phyloP scores from a whole-genome alignment of 2,888 invertebrate genomes.

The Clepsis dumicolana region DNA sequence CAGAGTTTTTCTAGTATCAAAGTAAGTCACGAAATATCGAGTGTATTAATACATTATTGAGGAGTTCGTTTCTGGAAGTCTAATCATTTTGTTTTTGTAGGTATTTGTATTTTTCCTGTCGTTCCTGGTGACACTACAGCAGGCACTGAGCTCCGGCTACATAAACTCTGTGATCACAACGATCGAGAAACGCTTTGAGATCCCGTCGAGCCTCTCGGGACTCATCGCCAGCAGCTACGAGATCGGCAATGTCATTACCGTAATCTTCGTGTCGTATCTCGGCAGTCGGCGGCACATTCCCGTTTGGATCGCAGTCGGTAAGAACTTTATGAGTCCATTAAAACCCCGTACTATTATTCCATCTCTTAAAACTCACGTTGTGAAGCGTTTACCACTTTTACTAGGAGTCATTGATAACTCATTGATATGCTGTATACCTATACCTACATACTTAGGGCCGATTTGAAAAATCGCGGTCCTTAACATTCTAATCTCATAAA shows the following conservation, averaged over 20 bases:
- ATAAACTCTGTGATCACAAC: slow-evolving; percentile 98
- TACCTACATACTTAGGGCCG: too few species aligned
- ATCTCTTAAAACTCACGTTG: neutral
- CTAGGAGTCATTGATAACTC: too few species aligned
- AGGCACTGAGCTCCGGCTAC: slow-evolving; percentile 96
- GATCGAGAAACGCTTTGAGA: slow-evolving; percentile 97
- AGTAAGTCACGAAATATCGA: slow-evolving; percentile 76
- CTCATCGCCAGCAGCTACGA: slow-evolving; percentile 97
- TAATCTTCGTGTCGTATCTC: slow-evolving; percentile 97
- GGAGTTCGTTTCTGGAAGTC: slow-evolving; percentile 11
- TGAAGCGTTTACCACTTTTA: too few species aligned
- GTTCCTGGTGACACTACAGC: slow-evolving; percentile 95
- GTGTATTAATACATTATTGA: neutral
- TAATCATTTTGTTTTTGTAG: slow-evolving; percentile 71
- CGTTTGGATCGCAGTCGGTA: slow-evolving; percentile 97
- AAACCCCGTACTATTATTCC: neutral
- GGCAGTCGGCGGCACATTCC: slow-evolving; percentile 97
- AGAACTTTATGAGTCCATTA: slow-evolving; percentile 54
- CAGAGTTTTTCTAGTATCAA: slow-evolving; percentile 96
- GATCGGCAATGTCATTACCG: slow-evolving; percentile 97
- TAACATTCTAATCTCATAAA: too few species aligned
- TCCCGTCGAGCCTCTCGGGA: slow-evolving; percentile 96
- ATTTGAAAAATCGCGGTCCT: too few species aligned
- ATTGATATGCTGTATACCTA: too few species aligned
- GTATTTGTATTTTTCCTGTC: slow-evolving; percentile 96